Percentiles rank a stretch among this genome's conserved stretches.
These are phyloP conservation scores for Pogonocherus hispidulus DNA, from an alignment of 2,888 invertebrate species.

Conservation along the genomic window DNA sequence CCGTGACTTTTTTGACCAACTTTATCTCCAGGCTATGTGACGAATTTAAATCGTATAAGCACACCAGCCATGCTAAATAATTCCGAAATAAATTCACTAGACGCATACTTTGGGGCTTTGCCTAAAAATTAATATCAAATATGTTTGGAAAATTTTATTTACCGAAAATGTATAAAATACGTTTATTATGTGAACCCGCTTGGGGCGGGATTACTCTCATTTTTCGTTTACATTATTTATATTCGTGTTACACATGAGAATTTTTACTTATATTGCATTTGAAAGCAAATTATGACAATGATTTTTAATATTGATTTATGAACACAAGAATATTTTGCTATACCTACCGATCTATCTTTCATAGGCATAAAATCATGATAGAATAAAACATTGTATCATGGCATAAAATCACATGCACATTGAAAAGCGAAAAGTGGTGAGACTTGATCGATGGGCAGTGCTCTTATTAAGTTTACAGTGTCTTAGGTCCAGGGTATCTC, in stretches of 20 bases:
- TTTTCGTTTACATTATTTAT: constrained; percentile 26
- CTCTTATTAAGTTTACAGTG: too few species aligned
- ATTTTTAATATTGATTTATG: too few species aligned
- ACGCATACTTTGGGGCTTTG: constrained; percentile 44
- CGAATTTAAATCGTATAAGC: constrained; percentile 66
- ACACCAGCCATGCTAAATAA: constrained; percentile 63
- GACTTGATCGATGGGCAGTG: too few species aligned
- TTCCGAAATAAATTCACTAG: constrained; percentile 62
- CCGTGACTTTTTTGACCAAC: constrained; percentile 59
- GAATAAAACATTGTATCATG: too few species aligned
- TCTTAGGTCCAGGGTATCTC: too few species aligned
- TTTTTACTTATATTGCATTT: not conserved
- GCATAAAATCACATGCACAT: too few species aligned
- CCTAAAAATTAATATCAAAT: constrained; percentile 47
- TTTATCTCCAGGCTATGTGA: constrained; percentile 62
- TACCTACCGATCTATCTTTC: too few species aligned
- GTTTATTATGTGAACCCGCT: constrained; percentile 22
- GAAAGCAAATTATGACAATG: not conserved
- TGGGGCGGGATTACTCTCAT: constrained; percentile 19
- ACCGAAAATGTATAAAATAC: constrained; percentile 36
- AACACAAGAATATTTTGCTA: too few species aligned
- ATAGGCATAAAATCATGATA: too few species aligned
- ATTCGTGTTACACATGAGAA: not conserved
- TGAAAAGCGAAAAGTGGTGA: too few species aligned
- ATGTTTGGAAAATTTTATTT: constrained; percentile 48